Percentiles rank a stretch among this genome's conserved stretches.
Evolutionary conservation across 2,113 vertebrate genomes (phyloP).

Genomic region (Rhynchopsitta pachyrhyncha): DNA sequence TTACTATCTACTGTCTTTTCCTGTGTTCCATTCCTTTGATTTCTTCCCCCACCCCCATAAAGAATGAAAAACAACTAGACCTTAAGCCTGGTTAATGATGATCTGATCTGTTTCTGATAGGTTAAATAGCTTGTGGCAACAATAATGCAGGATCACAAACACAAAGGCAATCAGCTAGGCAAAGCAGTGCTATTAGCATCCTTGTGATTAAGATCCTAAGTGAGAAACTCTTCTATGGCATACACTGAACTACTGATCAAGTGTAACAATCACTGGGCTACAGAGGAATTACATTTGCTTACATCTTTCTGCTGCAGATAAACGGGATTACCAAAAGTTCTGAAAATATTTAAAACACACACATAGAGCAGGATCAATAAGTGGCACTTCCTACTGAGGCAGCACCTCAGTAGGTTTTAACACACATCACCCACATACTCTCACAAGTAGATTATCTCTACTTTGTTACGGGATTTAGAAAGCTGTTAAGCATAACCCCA

Average conservation of each 20-base stretch:
- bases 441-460: neutral
- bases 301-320: constrained; percentile 67
- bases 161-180: constrained; percentile 77
- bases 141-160: constrained; percentile 76
- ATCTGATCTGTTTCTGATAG: constrained; percentile 66
- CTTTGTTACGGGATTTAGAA: neutral
- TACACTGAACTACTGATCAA: constrained; percentile 74
- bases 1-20: neutral
- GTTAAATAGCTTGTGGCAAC: constrained; percentile 76
- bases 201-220: constrained; percentile 75
- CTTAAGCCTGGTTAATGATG: constrained; percentile 71
- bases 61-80: constrained; percentile 56
- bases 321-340: constrained; percentile 70
- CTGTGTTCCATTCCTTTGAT: neutral
- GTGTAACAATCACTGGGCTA: constrained; percentile 42
- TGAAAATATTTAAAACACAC: constrained; percentile 68
- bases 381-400: neutral
- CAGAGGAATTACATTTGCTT: constrained; percentile 77
- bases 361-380: neutral
- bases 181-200: constrained; percentile 70
- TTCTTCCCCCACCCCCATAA: neutral
- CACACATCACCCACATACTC: neutral
- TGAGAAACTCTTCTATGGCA: constrained; percentile 75
- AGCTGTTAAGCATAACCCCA: constrained; percentile 2
- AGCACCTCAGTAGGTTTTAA: neutral